Percentiles rank a stretch among this genome's conserved stretches.
Evolutionary conservation across 2,797 vertebrate genomes (phyloP).

Genomic region (Iguana delicatissima): DNA sequence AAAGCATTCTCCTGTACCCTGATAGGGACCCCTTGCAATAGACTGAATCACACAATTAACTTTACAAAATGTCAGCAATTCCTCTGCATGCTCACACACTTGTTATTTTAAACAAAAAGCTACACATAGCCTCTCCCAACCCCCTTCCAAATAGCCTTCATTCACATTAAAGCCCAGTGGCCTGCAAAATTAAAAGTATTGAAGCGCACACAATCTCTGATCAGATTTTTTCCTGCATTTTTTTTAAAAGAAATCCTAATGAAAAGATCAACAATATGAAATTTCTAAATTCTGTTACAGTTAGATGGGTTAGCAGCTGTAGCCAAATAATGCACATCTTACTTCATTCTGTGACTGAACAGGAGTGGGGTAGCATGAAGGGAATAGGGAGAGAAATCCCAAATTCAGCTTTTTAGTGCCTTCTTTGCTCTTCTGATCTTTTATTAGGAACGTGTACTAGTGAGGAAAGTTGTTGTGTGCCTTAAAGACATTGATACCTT

Average conservation of each 20-base stretch:
- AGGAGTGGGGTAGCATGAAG: too few relatives aligned
- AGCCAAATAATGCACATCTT: background rate
- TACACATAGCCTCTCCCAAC: slow-evolving; percentile 35
- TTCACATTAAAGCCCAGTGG: slow-evolving; percentile 75
- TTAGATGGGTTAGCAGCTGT: background rate
- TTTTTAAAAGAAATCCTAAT: slow-evolving; percentile 17
- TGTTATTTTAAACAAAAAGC: slow-evolving; percentile 59
- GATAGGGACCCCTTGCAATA: slow-evolving; percentile 40
- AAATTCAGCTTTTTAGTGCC: background rate
- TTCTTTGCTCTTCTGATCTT: background rate
- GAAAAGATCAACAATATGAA: slow-evolving; percentile 66
- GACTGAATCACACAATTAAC: slow-evolving; percentile 58
- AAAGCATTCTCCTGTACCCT: slow-evolving; percentile 17
- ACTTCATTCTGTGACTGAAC: background rate
- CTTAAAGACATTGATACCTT: background rate
- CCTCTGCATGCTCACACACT: slow-evolving; percentile 48
- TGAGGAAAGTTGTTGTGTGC: too few relatives aligned
- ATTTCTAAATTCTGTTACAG: slow-evolving; percentile 26
- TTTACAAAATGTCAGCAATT: slow-evolving; percentile 74
- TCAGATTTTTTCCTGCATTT: slow-evolving; percentile 48
- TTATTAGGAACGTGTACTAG: too few relatives aligned
- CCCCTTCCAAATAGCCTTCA: slow-evolving; percentile 53
- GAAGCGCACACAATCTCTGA: slow-evolving; percentile 71
- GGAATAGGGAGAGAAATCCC: background rate
- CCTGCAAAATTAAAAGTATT: slow-evolving; percentile 76